These are phyloP conservation scores for Sinocyclocheilus anophthalmus DNA, from an alignment of 2,113 vertebrate genomes.

Conservation along the genomic window DNA sequence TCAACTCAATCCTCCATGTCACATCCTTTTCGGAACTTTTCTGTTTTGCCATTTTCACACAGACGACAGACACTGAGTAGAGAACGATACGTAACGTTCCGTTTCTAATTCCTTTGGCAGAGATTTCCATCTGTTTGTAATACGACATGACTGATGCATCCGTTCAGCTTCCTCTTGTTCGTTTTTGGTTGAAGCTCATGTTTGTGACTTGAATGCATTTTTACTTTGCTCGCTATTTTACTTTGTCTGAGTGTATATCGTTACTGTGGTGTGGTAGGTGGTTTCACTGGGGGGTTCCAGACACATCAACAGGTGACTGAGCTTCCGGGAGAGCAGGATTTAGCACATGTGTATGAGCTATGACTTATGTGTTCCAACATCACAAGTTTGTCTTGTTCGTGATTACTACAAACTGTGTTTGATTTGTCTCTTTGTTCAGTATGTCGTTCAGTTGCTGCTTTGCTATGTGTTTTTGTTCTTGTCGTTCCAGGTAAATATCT, in stretches of 20 bases:
- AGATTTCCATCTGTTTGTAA: constrained; percentile 89
- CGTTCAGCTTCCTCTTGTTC: constrained; percentile 90
- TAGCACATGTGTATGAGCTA: constrained; percentile 44
- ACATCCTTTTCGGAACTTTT: constrained; percentile 63
- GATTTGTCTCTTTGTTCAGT: constrained; percentile 72
- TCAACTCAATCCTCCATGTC: constrained; percentile 74
- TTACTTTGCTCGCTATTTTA: constrained; percentile 96
- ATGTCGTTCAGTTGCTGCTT: constrained; percentile 68
- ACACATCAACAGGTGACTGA: constrained; percentile 55
- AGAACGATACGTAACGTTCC: neutral
- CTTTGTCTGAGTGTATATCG: constrained; percentile 72
- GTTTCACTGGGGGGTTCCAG: constrained; percentile 51
- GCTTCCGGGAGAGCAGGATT: constrained; percentile 51
- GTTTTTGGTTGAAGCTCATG: constrained; percentile 78
- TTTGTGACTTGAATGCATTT: constrained; percentile 99
- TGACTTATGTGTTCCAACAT: constrained; percentile 49
- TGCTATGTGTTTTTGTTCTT: constrained; percentile 69
- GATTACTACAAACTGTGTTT: constrained; percentile 65
- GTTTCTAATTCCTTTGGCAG: constrained; percentile 3
- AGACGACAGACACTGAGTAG: constrained; percentile 32
- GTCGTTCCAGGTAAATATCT: constrained; percentile 79
- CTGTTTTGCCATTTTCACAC: constrained; percentile 76
- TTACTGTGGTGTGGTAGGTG: constrained; percentile 56
- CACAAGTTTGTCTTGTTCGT: constrained; percentile 78
- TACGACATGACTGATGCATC: constrained; percentile 83